Base-by-base conservation (phyloP, 2,797 vertebrate genomes). In the Syndactyla subalaris region DNA sequence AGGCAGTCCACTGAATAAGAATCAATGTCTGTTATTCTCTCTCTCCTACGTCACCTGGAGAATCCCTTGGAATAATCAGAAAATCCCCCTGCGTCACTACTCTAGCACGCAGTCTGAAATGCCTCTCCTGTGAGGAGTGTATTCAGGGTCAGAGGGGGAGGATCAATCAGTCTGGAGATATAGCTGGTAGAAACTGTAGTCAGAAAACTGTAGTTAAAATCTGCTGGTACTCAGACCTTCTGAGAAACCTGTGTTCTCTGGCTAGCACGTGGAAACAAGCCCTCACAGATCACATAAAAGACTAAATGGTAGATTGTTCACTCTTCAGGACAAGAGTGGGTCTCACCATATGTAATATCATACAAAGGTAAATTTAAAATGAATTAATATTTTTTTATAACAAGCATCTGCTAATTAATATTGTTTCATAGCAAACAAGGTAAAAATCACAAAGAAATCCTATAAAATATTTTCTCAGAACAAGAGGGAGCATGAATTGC, bases 1-100 rank as follows among this genome's bases (percentile, higher is more conserved):
- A 80, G 55, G 63, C 73, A 85, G 59, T 75, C 66, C 11, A 3
- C 14, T 89, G 91, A 85, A 82, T 76, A 88, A 73, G 87, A 89
- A 91, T 49, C 66, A 55, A 27, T 5, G 0, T 86, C 90, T 94
- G 84, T 82, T 83, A 71, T 87, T 92, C 86, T 85, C 67, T 66
- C 36, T 72, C 34, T 84, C 75, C 78, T 91, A 76, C 82, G 82
- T 97, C 95, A 96, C 63, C 11, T 76, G 95, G 94, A 96, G 95
- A 96, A 96, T 96, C 95, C 95, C 91, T 84, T 82, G 84, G 73
- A 96, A 92, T 95, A 94, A 96, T 94, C 92, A 84, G 95, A 96
- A 96, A 96, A 97, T 96, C 95, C 93, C 73, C n/a, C 61, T 7
- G 2, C 34, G 48, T 92, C 95, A 88, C 70, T 59, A 76, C 58